Evolutionary conservation across 2,797 vertebrate genomes (phyloP).

Genomic region (Crax fasciolata): DNA sequence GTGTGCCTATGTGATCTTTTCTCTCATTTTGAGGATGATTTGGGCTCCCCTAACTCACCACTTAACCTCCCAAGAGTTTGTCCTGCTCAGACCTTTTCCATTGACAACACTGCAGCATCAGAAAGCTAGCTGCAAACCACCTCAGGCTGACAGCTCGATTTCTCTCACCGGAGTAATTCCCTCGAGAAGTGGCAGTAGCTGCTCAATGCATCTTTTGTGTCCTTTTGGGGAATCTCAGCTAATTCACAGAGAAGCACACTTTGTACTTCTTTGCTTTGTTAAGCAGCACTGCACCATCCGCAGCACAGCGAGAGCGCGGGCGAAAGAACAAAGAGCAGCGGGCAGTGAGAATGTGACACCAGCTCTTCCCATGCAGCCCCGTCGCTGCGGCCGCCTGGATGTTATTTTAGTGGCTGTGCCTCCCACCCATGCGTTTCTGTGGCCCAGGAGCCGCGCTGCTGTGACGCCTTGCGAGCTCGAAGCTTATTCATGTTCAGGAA

Average conservation of each 20-base stretch:
- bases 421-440: slow-evolving; percentile 74
- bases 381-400: slow-evolving; percentile 42
- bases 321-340: slow-evolving; percentile 70
- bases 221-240: neutral
- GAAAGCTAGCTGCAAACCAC: neutral
- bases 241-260: neutral
- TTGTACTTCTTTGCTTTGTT: neutral
- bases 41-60: neutral
- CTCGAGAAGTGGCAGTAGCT: neutral
- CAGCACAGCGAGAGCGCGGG: neutral
- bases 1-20: neutral
- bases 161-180: neutral
- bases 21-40: neutral
- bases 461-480: slow-evolving; percentile 74
- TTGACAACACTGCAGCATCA: neutral
- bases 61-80: neutral
- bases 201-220: neutral
- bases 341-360: slow-evolving; percentile 43
- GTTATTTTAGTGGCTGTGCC: slow-evolving; percentile 74
- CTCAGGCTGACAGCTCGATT: neutral
- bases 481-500: slow-evolving; percentile 87
- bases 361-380: slow-evolving; percentile 60
- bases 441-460: slow-evolving; percentile 65
- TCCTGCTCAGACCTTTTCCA: neutral
- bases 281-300: neutral